phyloP scores from a whole-genome alignment of 2,888 invertebrate genomes.

The Hirtodrosophila cameraria region DNA sequence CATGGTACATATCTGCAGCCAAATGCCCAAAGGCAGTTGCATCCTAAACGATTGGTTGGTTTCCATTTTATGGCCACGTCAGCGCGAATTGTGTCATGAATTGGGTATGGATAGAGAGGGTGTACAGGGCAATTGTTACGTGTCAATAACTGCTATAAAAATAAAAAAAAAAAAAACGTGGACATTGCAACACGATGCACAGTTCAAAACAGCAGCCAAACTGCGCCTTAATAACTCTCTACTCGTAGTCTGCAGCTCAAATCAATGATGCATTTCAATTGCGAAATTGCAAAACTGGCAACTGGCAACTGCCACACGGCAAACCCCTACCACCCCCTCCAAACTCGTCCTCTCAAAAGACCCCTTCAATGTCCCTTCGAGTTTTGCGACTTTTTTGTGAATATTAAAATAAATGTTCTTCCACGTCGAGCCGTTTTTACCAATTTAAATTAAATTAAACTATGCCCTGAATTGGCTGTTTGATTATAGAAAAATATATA shows the following conservation, averaged over 20 bases:
- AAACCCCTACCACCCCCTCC: too few species aligned
- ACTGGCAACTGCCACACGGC: slow-evolving; percentile 29
- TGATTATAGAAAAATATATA: slow-evolving; percentile 29
- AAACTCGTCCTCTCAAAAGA: slow-evolving; percentile 11
- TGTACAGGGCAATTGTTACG: slow-evolving; percentile 72
- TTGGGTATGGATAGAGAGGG: slow-evolving; percentile 8
- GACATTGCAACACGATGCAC: slow-evolving; percentile 45
- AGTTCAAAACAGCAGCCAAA: slow-evolving; percentile 29
- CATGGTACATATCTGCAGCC: slow-evolving; percentile 1
- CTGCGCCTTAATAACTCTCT: slow-evolving; percentile 67
- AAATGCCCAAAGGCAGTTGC: slow-evolving; percentile 7
- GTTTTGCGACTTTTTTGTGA: slow-evolving; percentile 29
- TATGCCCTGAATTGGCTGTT: slow-evolving; percentile 59
- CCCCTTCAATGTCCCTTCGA: not conserved
- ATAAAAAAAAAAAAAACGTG: slow-evolving; percentile 25
- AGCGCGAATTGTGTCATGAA: slow-evolving; percentile 47
- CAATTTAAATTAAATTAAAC: slow-evolving; percentile 75
- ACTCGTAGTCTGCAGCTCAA: slow-evolving; percentile 68
- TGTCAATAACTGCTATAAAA: slow-evolving; percentile 78
- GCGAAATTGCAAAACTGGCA: slow-evolving; percentile 66
- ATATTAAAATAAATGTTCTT: slow-evolving; percentile 74
- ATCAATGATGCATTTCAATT: slow-evolving; percentile 80
- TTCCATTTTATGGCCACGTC: slow-evolving; percentile 56
- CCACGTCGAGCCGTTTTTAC: slow-evolving; percentile 38
- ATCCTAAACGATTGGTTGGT: slow-evolving; percentile 41